These are phyloP conservation scores for Ellobium chinense DNA, from an alignment of 2,888 invertebrate species.

Conservation along the genomic window DNA sequence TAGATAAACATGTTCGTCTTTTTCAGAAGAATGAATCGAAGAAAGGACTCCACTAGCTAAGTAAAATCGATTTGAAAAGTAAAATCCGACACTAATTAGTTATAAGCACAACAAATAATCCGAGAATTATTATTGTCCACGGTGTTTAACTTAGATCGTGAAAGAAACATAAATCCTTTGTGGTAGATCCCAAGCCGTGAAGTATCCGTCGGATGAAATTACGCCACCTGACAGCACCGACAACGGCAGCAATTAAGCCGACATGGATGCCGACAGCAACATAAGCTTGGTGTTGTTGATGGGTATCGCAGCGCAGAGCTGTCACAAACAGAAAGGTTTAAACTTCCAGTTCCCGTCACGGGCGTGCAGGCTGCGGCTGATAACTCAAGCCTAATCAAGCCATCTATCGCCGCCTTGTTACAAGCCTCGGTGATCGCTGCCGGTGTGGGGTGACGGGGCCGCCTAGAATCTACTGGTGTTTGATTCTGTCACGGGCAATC, in stretches of 20 bases:
- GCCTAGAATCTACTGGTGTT: constrained; percentile 14
- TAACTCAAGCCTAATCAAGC: constrained; percentile 32
- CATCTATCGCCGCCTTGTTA: constrained; percentile 26
- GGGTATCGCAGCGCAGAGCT: neutral
- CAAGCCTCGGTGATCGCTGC: constrained; percentile 24
- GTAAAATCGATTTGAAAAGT: no score
- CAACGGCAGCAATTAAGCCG: neutral
- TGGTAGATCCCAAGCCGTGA: no score
- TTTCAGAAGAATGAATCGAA: no score
- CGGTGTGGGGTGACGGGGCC: constrained; percentile 8
- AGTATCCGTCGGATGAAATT: neutral
- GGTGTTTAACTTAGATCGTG: no score
- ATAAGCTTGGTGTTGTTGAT: neutral
- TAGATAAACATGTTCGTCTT: no score
- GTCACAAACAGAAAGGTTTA: constrained; percentile 5
- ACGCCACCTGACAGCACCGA: neutral
- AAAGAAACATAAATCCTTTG: no score
- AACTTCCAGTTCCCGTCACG: neutral
- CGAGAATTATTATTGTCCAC: no score
- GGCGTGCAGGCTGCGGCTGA: neutral
- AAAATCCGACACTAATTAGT: no score
- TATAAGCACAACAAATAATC: no score
- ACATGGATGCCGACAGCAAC: neutral
- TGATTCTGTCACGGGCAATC: constrained; percentile 25
- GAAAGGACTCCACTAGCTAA: no score